Evolutionary conservation across 2,888 invertebrate species (phyloP).

Genomic region (Archaeoteleia sp.): DNA sequence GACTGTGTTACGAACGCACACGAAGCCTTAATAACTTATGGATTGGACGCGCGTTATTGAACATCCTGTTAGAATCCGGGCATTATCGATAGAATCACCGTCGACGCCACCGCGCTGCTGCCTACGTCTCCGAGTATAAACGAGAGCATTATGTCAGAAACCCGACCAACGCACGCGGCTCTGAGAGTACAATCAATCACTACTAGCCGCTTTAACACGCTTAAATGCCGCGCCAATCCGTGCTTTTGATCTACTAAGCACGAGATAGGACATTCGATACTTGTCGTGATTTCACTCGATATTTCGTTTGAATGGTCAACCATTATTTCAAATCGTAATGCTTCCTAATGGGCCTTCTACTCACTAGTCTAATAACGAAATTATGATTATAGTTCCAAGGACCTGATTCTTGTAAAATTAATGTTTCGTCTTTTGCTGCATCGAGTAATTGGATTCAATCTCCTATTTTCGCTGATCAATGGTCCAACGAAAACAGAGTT

Average conservation of each 20-base stretch:
- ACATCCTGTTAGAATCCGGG: slow-evolving; percentile 68
- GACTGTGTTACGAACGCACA: slow-evolving; percentile 61
- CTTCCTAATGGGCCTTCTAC: slow-evolving; percentile 24
- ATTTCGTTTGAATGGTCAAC: slow-evolving; percentile 23
- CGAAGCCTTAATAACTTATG: slow-evolving; percentile 71
- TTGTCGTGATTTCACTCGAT: slow-evolving; percentile 29
- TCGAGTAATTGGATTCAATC: slow-evolving; percentile 1
- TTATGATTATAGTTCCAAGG: too few relatives aligned
- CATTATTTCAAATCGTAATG: slow-evolving; percentile 14
- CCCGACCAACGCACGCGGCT: slow-evolving; percentile 49
- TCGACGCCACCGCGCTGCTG: slow-evolving; percentile 38
- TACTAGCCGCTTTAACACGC: slow-evolving; percentile 62
- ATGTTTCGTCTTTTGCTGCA: slow-evolving; percentile 11
- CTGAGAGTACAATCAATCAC: slow-evolving; percentile 68
- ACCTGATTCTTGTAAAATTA: too few relatives aligned
- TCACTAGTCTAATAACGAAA: slow-evolving; percentile 34
- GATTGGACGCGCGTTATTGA: slow-evolving; percentile 69
- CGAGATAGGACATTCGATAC: slow-evolving; percentile 43
- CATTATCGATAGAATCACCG: slow-evolving; percentile 65
- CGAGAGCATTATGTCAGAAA: slow-evolving; percentile 66
- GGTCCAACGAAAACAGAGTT: too few relatives aligned
- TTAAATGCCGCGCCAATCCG: slow-evolving; percentile 60
- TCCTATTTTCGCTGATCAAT: too few relatives aligned
- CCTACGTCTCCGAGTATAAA: slow-evolving; percentile 56
- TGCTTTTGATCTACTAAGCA: slow-evolving; percentile 45